A percentile compares a stretch with the other conserved stretches of the same genome.
Conservation (phyloP, 2,888 invertebrate species). For the Heteromyza rotundicornis region DNA sequence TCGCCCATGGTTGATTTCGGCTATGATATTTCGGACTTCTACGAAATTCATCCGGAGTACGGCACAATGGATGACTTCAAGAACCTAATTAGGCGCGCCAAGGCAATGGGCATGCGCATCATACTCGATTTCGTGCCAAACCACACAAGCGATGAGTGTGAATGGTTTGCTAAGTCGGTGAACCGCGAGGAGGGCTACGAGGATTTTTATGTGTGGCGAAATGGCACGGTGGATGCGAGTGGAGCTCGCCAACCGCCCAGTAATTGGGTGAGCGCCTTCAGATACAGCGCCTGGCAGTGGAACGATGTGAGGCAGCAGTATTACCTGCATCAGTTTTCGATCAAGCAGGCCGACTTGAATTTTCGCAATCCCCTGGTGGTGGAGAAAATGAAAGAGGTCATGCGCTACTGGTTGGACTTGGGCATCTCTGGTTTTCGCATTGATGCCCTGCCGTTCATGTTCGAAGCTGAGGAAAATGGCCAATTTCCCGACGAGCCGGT, state of each 20-base stretch:
- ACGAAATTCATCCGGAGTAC: constrained; percentile 70
- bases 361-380: constrained; percentile 72
- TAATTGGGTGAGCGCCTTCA: constrained; percentile 74
- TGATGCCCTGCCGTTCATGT: constrained; percentile 67
- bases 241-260: constrained; percentile 66
- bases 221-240: constrained; percentile 57
- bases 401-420: constrained; percentile 79
- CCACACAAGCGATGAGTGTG: constrained; percentile 73
- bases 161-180: constrained; percentile 76
- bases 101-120: constrained; percentile 50
- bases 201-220: constrained; percentile 73
- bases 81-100: constrained; percentile 65
- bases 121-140: constrained; percentile 72
- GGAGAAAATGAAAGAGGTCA: constrained; percentile 68
- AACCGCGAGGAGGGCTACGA: constrained; percentile 68
- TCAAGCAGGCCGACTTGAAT: constrained; percentile 80
- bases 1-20: constrained; percentile 76
- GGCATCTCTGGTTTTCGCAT: constrained; percentile 87
- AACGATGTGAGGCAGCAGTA: constrained; percentile 69
- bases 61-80: constrained; percentile 75
- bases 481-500: constrained; percentile 65
- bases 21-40: constrained; percentile 75
- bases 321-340: constrained; percentile 79
- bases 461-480: constrained; percentile 66
- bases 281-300: constrained; percentile 76